Base-by-base conservation (phyloP, 1,140 invertebrate genomes). In the Ridgeia piscesae region DNA sequence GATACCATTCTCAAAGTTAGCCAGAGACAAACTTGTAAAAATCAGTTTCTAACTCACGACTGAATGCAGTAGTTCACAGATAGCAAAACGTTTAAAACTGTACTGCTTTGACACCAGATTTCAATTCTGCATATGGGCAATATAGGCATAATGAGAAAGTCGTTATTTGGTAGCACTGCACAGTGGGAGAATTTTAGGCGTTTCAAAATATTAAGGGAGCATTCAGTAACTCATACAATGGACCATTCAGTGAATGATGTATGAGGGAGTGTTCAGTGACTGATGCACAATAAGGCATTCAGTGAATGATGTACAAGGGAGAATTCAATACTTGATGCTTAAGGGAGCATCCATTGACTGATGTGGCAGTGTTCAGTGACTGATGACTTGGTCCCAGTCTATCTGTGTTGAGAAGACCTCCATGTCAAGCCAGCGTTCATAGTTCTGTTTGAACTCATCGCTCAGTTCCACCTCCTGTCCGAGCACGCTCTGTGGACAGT, bases 371-470 rank as follows among this genome's bases (percentile, higher is more conserved):
- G 2, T 77, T 90, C 89, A 90, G 34, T 90, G 34, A 42, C 35
- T 90, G 35, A 97, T 94, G 17, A 97, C 94, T 94, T 96, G 96
- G 94, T 97, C 97, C 97, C 97, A 97, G 94, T 97, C 97, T 89
- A 97, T 96, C 58, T 96, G 95, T 93, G 97, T 97, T 94, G 98
- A 97, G 96, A 98, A 99, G 6, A 99, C 99, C 97, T 99, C 99
- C 95, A 98, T 97, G 94, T 99, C 97, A 35, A 99, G 96, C 99
- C 99, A 99, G 21, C 98, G 95, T 95, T 99, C 98, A 96, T 99
- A 99, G 95, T 99, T 98, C 93, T 98, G 97, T 96, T 99, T 99
- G 95, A 99, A 99, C 95, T 99, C 98, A 48, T 99, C 98, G 35
- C 98, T 99, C 91, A 99, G 96, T 94, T 99, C 98, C 4, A 96